Evolutionary conservation across 92 coral and sea anemone species (phyloP), one percentile per base, ranked within the genome.

Genomic region (Phymanthus crucifer): DNA sequence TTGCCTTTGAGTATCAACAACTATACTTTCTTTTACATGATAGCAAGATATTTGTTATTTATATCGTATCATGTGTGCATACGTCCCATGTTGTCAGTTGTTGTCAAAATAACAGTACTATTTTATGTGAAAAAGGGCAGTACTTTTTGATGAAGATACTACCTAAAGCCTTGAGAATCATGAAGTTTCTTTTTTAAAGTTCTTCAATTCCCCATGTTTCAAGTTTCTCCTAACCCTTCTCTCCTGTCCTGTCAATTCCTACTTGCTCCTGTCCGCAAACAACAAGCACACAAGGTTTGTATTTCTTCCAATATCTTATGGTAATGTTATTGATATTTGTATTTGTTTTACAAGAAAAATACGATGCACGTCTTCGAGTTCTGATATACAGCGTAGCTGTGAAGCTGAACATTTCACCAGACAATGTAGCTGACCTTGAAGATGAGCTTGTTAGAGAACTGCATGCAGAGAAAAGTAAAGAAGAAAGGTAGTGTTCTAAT

Each of bases 321-420:
- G 64, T 24, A 21, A 54, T 0, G n/a, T 5, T 24, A 0, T 11
- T 8, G 35, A 4, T 12, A 0, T 34, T 72, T 48, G 4, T 29
- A 3, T 21, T 72, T 61, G 11, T n/a, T 71, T 78, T 46, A 16
- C 8, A 50, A 84, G 91, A 85, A 26, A 79, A 79, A 31, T 91
- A 91, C 72, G 95, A 91, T 70, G 87, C 95, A 32, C 90, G 94
- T 43, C 81, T 80, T 36, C 78, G 94, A 56, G 91, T 90, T 34
- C 71, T 90, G 85, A 66, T 87, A 31, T 81, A 70, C 79, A 61
- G 76, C 56, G 73, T 90, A 31, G 87, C 88, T 19, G 72, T 66
- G 13, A 75, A 88, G 71, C 83, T 91, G 21, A 69, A 58, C 35
- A 77, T 86, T 31, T 65, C 68, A 35, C 83, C 66, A 68, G 83